Base-by-base conservation (phyloP, 1,140 invertebrate species). In the Microvelia longipes region DNA sequence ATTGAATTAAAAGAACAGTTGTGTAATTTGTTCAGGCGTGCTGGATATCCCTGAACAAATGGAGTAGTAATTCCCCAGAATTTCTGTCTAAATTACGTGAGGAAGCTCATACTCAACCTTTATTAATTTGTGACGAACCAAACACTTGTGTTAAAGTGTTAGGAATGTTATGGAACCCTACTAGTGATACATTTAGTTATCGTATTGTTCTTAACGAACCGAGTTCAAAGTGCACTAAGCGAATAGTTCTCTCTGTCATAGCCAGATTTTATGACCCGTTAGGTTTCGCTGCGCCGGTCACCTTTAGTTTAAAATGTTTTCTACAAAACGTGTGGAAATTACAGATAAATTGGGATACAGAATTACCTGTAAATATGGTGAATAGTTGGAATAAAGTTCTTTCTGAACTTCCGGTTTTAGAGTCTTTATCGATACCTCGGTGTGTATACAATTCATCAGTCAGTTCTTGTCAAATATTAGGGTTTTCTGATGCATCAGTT, bases 401-500 rank as follows among this genome's bases (percentile, higher is more conserved):
- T 11, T 11, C 5, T 50, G 35, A 50, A 50, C 35, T 50, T 5
- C 35, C 5, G 5, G 19, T 50, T 50, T 50, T 50, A 50, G 35
- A 50, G 19, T 11, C 5, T 19, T 11, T 50, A 50, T 19, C 5
- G 5, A 50, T 50, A 5, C 35, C 35, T 50, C 35, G 35, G 5
- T 50, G 35, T 50, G 19, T 50, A 50, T 50, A 11, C 35, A 50
- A 50, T 19, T 19, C 35, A 5, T 50, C 35, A 5, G 35, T 50
- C 35, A 50, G 35, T 50, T 50, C 35, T 11, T 50, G 35, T 50
- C 35, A 50, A 50, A 19, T 77, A 2, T 75, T 77, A 69, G 76
- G 76, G 11, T 78, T 77, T 70, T 70, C 69, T 24, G 75, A 77
- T 71, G 76, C 75, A 60, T 76, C 75, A 5, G 68, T 69, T 29